Conservation (phyloP, 1,140 invertebrate genomes). For the Zelostemma sp. region DNA sequence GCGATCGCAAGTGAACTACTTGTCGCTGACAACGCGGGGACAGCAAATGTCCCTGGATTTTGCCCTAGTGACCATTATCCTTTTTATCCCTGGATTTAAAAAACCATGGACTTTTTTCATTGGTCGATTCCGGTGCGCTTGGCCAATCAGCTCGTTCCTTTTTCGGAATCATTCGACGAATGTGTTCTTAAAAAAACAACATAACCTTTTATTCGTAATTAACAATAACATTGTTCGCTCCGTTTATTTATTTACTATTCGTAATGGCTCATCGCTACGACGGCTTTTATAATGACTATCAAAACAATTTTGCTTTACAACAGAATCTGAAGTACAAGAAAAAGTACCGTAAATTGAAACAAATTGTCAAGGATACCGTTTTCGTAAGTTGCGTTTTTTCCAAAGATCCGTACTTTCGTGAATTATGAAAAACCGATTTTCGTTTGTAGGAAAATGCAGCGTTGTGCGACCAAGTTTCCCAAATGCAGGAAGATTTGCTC, state of each 20-base stretch:
- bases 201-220: too few relatives aligned
- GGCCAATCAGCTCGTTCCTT: too few relatives aligned
- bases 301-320: conserved; percentile 58
- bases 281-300: conserved; percentile 60
- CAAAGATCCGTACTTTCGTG: neutral
- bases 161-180: too few relatives aligned
- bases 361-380: conserved; percentile 70
- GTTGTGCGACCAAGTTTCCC: conserved; percentile 83
- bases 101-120: too few relatives aligned
- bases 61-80: too few relatives aligned
- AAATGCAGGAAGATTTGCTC: conserved; percentile 81
- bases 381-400: conserved; percentile 65
- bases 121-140: too few relatives aligned
- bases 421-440: conserved; percentile 13
- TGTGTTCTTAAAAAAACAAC: too few relatives aligned
- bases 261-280: conserved; percentile 48
- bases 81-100: too few relatives aligned
- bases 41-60: too few relatives aligned
- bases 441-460: conserved; percentile 81
- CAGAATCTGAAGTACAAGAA: conserved; percentile 71
- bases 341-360: conserved; percentile 71
- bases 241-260: too few relatives aligned
- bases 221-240: too few relatives aligned
- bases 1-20: conserved; percentile 19
- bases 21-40: neutral